Evolutionary conservation across 2,888 invertebrate genomes (phyloP), one percentile per base, ranked within the genome.

Genomic region (Dusona sp.): DNA sequence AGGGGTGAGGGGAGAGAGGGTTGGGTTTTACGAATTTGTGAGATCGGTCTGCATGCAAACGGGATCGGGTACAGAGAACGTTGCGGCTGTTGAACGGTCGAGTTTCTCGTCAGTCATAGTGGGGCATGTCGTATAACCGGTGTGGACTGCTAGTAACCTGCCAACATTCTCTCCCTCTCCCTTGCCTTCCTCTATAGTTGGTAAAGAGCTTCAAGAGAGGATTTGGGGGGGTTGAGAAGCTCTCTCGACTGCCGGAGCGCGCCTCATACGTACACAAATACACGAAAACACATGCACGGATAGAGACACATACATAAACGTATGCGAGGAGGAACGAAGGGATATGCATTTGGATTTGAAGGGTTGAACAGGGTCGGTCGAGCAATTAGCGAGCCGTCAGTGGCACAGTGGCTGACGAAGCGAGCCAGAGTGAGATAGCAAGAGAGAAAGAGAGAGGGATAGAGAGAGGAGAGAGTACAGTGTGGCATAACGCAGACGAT

Each of bases 331-430:
- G 45, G 45, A 89, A 88, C 89, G 92, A 90, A 92, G 92, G 90
- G 93, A 91, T 82, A 82, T 91, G 91, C 89, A 92, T 92, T 93
- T 91, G 92, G 90, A 92, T 93, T 92, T 92, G 93, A 93, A 92
- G 93, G 93, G 92, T 91, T 89, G 90, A 89, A 89, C 87, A 90
- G 88, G 90, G 91, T 90, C 90, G 91, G 91, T 90, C 89, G 94
- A 93, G 94, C 94, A 94, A 94, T 94, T 94, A 94, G 94, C 94
- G 94, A 94, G 93, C 94, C 94, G 94, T 94, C 94, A 94, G 93
- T 92, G 93, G 92, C 93, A 93, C 92, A 93, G 93, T 91, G 91
- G 92, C 92, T 93, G 92, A 92, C 93, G 92, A 91, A 89, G 90
- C 57, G 13, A 79, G 70, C 29, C 13, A 54, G 74, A 64, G 75